Evolutionary conservation across 2,888 invertebrate genomes (phyloP).

Genomic region (Cyclophora punctaria): DNA sequence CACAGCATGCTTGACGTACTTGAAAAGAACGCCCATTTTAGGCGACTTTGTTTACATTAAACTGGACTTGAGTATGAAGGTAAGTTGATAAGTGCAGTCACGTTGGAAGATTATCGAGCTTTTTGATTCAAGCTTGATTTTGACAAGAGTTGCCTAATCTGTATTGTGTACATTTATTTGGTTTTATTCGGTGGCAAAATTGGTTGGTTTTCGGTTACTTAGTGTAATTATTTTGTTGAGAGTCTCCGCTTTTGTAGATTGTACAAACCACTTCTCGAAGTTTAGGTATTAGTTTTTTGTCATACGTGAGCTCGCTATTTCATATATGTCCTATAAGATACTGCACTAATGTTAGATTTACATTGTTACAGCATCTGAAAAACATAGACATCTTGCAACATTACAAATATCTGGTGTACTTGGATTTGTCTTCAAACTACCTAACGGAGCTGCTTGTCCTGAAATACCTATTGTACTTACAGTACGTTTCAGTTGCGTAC

Average conservation of each 20-base stretch:
- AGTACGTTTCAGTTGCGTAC: constrained; percentile 72
- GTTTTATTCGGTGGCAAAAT: too few species aligned
- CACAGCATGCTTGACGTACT: constrained; percentile 64
- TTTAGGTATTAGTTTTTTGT: background rate
- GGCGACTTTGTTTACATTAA: constrained; percentile 73
- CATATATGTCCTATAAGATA: too few species aligned
- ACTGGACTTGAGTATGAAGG: constrained; percentile 62
- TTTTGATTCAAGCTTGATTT: too few species aligned
- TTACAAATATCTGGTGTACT: constrained; percentile 75
- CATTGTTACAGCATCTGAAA: constrained; percentile 40
- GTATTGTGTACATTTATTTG: too few species aligned
- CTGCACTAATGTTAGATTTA: background rate
- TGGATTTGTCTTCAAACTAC: constrained; percentile 76
- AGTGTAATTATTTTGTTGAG: too few species aligned
- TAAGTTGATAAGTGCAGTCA: constrained; percentile 13
- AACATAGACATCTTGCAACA: constrained; percentile 68
- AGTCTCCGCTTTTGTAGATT: too few species aligned
- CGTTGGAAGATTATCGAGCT: too few species aligned
- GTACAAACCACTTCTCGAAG: too few species aligned
- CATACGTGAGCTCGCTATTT: too few species aligned
- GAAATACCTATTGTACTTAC: constrained; percentile 69
- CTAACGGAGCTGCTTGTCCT: constrained; percentile 68
- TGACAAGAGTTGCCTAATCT: too few species aligned
- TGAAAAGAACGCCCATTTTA: constrained; percentile 70
- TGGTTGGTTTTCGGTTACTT: too few species aligned